phyloP scores from a whole-genome alignment of 1,140 invertebrate genomes.

The Drosophila guanche region DNA sequence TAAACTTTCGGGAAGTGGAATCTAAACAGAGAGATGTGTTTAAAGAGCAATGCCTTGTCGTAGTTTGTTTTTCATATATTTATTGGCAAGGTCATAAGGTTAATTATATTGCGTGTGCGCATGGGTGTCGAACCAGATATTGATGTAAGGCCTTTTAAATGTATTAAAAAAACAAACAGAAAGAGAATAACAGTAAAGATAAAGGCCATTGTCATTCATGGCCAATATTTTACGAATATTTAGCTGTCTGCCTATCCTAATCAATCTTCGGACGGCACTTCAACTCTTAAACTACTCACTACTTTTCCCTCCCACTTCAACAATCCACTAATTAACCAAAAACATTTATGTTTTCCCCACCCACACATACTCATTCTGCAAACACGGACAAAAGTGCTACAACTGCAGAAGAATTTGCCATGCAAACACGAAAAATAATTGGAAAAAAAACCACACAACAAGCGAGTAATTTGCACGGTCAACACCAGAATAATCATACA shows the following conservation, averaged over 20 bases:
- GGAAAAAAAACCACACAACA: constrained; percentile 23
- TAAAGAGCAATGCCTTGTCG: constrained; percentile 9
- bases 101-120: constrained; percentile 65
- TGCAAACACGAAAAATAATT: constrained; percentile 25
- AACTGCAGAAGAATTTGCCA: constrained; percentile 25
- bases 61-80: constrained; percentile 16
- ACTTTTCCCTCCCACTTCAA: not conserved
- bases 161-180: too few relatives aligned
- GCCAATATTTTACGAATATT: too few relatives aligned
- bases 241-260: not conserved
- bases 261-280: not conserved
- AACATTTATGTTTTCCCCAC: constrained; percentile 14
- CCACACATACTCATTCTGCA: constrained; percentile 10
- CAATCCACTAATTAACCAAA: constrained; percentile 5
- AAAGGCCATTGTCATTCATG: too few relatives aligned
- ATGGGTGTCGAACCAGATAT: constrained; percentile 16
- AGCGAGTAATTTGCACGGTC: constrained; percentile 47
- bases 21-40: constrained; percentile 9
- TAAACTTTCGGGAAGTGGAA: not conserved
- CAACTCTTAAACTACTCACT: not conserved
- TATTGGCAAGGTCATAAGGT: constrained; percentile 46
- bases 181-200: too few relatives aligned
- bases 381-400: constrained; percentile 5
- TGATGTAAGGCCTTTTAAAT: constrained; percentile 18
- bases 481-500: constrained; percentile 5